Evolutionary conservation across 2,113 vertebrate genomes (phyloP), one percentile per base, ranked within the genome.

Genomic region (Passerina amoena): DNA sequence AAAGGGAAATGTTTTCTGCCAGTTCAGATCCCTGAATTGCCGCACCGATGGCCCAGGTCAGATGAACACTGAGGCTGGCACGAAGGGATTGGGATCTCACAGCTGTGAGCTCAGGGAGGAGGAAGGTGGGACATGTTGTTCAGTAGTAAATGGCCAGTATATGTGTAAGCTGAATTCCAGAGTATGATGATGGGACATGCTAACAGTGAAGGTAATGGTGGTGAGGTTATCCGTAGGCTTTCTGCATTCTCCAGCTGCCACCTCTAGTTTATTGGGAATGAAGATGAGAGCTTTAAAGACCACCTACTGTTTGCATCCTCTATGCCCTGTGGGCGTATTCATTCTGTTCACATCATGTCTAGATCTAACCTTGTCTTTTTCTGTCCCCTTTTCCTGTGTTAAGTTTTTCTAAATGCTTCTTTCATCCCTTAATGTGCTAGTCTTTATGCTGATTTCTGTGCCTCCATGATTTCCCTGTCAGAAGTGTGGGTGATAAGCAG

Each of bases 351-450:
- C 70, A 82, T 94, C 59, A 38, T 70, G 68, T 93, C 85, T 90
- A 73, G 94, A 69, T 90, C 60, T 86, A 95, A 88, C 90, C 82
- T 92, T 86, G 82, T 90, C 91, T 95, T 97, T 73, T 92, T 86
- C 86, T 92, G 86, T 92, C 79, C 24, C 56, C 19, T 93, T 80
- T 92, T 83, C 68, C 77, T 73, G 21, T 83, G 54, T 60, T 47
- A 85, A 86, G 71, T 82, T 93, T 88, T 95, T 86, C 88, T 92
- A 80, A 95, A 94, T 80, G 27, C 76, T 86, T 92, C 68, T 94
- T 93, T 93, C 33, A 63, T 78, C 22, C 50, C 56, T 47, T 83
- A 78, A 70, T 90, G 66, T 70, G 75, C 54, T 65, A 71, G 63
- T 88, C 63, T 92, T 90, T 81, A 33, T 73, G 79, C 80, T 90